Percentiles rank a stretch among this genome's conserved stretches.
phyloP scores from a whole-genome alignment of 2,113 vertebrate species.

The Hyla sarda region DNA sequence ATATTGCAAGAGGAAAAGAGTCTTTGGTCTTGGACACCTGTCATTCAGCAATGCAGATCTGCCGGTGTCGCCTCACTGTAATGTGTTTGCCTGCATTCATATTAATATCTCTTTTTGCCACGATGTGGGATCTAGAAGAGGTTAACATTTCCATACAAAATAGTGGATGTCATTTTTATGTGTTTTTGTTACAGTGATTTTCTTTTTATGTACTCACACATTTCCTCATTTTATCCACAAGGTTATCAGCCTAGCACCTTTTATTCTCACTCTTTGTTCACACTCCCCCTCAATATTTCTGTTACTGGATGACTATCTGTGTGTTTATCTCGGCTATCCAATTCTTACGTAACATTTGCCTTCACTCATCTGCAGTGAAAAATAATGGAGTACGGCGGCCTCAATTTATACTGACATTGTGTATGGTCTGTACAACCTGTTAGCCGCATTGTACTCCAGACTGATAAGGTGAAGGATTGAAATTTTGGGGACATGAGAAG shows the following conservation, averaged over 20 bases:
- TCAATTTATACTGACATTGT: neutral
- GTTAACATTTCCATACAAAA: too few species aligned
- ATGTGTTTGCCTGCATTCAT: too few species aligned
- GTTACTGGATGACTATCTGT: constrained; percentile 1
- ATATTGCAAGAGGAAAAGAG: too few species aligned
- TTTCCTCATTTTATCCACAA: neutral
- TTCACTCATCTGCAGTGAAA: neutral
- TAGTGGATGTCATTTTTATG: too few species aligned
- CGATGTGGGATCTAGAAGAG: too few species aligned
- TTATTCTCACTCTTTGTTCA: constrained; percentile 9
- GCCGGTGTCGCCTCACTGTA: too few species aligned
- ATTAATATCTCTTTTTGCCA: too few species aligned
- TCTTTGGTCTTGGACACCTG: too few species aligned
- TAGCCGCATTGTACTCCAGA: neutral
- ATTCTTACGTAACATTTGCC: neutral
- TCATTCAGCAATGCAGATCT: too few species aligned
- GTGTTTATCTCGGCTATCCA: neutral
- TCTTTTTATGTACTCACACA: neutral
- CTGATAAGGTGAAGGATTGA: neutral
- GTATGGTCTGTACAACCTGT: neutral
- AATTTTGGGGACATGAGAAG: neutral
- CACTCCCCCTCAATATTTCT: constrained; percentile 25
- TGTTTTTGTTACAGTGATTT: neutral
- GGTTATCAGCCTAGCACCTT: constrained; percentile 6
- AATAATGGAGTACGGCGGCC: neutral